Evolutionary conservation across 2,113 vertebrate genomes (phyloP).

Genomic region (Saccopteryx leptura): DNA sequence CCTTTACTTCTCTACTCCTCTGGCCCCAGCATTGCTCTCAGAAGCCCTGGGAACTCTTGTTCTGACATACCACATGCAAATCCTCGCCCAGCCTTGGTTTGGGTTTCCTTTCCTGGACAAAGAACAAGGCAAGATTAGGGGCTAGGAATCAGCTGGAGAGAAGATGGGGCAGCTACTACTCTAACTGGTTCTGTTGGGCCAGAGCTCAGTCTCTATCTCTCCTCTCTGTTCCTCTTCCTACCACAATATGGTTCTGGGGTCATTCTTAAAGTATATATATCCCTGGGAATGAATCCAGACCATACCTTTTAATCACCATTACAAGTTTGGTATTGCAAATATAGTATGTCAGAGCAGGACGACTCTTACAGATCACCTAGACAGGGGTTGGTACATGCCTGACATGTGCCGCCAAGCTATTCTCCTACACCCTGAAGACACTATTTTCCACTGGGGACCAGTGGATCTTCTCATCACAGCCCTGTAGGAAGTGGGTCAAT

Average conservation of each 20-base stretch:
- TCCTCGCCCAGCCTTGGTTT: conserved; percentile 36
- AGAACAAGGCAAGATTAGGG: conserved; percentile 47
- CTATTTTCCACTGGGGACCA: background rate
- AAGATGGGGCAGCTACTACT: background rate
- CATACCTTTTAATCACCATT: background rate
- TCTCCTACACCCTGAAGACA: background rate
- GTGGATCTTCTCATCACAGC: background rate
- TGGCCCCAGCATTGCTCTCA: conserved; percentile 35
- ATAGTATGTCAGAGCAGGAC: background rate
- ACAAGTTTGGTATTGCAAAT: background rate
- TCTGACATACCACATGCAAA: conserved; percentile 46
- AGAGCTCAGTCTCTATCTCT: background rate
- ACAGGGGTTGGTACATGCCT: background rate
- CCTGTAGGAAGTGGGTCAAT: background rate
- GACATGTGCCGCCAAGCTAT: background rate
- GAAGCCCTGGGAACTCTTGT: background rate
- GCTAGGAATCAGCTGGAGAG: background rate
- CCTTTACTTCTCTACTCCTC: background rate
- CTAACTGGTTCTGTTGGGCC: background rate
- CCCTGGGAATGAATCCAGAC: background rate
- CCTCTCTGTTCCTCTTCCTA: background rate
- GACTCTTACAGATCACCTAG: background rate
- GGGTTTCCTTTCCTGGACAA: conserved; percentile 39
- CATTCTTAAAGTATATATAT: background rate
- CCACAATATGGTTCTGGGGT: background rate